A percentile compares a stretch with the other conserved stretches of the same genome.
Evolutionary conservation across 2,888 invertebrate genomes (phyloP).

Genomic region (Melanargia galathea): DNA sequence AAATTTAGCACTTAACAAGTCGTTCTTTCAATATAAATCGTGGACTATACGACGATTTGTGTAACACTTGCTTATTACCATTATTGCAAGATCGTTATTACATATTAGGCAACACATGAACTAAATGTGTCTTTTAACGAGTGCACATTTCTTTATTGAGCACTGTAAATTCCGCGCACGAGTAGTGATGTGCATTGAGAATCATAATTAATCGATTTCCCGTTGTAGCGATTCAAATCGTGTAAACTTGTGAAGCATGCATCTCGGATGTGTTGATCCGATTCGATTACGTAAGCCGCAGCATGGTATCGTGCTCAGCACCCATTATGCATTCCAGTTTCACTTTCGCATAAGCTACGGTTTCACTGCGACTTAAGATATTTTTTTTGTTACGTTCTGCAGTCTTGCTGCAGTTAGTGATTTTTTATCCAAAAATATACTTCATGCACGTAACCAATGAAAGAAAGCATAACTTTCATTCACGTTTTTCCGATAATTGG

Average conservation of each 20-base stretch:
- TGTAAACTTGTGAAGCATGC: conserved; percentile 60
- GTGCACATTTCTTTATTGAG: conserved; percentile 28
- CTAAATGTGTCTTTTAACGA: conserved; percentile 36
- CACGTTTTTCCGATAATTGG: conserved; percentile 7
- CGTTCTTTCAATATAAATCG: conserved; percentile 28
- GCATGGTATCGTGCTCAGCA: conserved; percentile 57
- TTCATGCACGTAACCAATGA: conserved; percentile 29
- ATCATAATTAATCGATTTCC: conserved; percentile 38
- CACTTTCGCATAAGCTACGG: conserved; percentile 76
- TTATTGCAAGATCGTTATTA: conserved; percentile 42
- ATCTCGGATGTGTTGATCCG: conserved; percentile 45
- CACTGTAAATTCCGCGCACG: conserved; percentile 20
- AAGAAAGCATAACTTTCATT: conserved; percentile 21
- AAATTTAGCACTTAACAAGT: conserved; percentile 7
- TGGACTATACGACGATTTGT: conserved; percentile 33
- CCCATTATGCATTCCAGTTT: conserved; percentile 63
- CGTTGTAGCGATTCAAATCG: conserved; percentile 51
- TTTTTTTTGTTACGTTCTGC: conserved; percentile 30
- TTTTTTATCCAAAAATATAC: conserved; percentile 27
- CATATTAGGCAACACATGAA: conserved; percentile 36
- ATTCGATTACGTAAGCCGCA: conserved; percentile 60
- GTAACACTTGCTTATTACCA: conserved; percentile 41
- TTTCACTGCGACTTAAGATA: conserved; percentile 52
- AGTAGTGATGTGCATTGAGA: conserved; percentile 24
- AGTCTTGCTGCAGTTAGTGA: too few species aligned